phyloP scores from a whole-genome alignment of 1,140 invertebrate species.

The Glomeris maerens region DNA sequence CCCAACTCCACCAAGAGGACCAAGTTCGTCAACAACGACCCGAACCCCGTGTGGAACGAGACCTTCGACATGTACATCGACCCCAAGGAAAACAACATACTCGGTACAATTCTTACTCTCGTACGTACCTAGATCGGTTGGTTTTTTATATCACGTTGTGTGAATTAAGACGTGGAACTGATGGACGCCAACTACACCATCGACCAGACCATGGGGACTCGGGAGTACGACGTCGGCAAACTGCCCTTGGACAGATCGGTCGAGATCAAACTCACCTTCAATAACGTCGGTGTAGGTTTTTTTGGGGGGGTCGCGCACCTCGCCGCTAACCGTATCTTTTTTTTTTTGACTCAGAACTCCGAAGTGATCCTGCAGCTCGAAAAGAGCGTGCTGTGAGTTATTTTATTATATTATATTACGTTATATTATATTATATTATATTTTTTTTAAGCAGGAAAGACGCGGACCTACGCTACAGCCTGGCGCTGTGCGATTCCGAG shows the following conservation, averaged over 20 bases:
- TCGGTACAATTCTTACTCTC: slow-evolving; percentile 6
- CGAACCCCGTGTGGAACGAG: slow-evolving; percentile 34
- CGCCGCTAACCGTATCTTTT: too few relatives aligned
- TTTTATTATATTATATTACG: neutral
- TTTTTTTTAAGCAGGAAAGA: neutral
- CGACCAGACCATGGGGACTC: slow-evolving; percentile 23
- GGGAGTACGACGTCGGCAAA: slow-evolving; percentile 18
- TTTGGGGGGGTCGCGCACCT: too few relatives aligned
- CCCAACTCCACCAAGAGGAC: slow-evolving; percentile 31
- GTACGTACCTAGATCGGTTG: neutral
- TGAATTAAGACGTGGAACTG: slow-evolving; percentile 22
- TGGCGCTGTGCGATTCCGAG: slow-evolving; percentile 32
- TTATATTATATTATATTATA: neutral
- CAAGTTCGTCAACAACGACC: slow-evolving; percentile 27
- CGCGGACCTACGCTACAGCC: slow-evolving; percentile 24
- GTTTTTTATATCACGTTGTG: neutral
- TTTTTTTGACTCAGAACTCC: too few relatives aligned
- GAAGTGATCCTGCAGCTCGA: too few relatives aligned
- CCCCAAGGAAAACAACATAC: slow-evolving; percentile 14
- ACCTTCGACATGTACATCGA: slow-evolving; percentile 32
- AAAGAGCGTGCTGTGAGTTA: too few relatives aligned
- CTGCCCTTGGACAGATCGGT: slow-evolving; percentile 17
- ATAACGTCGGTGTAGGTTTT: slow-evolving; percentile 19
- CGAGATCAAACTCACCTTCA: slow-evolving; percentile 18
- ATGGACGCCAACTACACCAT: slow-evolving; percentile 27